These are phyloP conservation scores for Picathartes gymnocephalus DNA, from an alignment of 2,113 vertebrate species.

Conservation along the genomic window DNA sequence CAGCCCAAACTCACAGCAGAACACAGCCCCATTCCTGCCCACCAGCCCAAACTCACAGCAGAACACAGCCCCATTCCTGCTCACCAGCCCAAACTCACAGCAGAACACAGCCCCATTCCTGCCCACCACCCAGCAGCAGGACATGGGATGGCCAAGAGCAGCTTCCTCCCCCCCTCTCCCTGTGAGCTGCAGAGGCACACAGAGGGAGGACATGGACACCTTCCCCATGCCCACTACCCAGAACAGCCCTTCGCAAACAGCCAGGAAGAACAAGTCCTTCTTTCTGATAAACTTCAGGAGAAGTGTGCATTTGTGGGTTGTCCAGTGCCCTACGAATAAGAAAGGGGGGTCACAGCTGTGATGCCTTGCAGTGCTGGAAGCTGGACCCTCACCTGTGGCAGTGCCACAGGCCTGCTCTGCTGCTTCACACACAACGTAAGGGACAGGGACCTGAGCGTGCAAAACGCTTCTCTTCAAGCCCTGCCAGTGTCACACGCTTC, in stretches of 20 bases:
- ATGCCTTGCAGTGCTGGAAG: background rate
- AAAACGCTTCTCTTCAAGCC: background rate
- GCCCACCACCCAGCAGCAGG: background rate
- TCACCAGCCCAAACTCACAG: background rate
- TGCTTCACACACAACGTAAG: fast-evolving
- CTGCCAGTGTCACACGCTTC: fast-evolving
- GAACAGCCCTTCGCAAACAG: background rate
- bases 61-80: background rate
- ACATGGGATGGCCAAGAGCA: background rate
- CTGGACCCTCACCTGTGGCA: background rate
- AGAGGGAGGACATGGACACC: background rate
- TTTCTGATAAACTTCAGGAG: background rate
- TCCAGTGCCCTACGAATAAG: background rate
- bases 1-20: background rate
- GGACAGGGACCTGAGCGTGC: background rate
- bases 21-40: background rate
- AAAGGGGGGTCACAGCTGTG: background rate
- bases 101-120: background rate
- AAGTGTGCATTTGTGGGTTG: background rate
- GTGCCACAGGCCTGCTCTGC: fast-evolving
- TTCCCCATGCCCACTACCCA: background rate
- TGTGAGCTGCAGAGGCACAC: background rate
- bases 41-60: background rate
- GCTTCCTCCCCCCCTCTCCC: background rate
- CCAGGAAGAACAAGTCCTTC: background rate